Conservation (phyloP, 2,113 vertebrate genomes). For the Orientallactaga bullata region DNA sequence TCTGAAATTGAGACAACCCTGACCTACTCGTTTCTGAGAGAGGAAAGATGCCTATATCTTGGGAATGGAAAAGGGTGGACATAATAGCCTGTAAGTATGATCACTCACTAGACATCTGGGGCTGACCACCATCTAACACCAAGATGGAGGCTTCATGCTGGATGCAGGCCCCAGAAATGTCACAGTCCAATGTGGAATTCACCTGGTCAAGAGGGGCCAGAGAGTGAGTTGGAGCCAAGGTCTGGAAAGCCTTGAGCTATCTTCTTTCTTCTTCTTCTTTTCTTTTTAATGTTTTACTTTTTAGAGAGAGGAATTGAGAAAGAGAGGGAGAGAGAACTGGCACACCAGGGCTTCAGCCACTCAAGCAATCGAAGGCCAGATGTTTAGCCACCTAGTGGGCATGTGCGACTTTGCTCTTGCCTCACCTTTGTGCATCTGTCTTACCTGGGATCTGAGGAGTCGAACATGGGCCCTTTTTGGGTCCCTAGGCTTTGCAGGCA, state of each 20-base stretch:
- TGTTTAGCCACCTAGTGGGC: no score
- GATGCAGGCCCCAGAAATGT: conserved; percentile 75
- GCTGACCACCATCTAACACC: conserved; percentile 80
- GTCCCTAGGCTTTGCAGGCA: no score
- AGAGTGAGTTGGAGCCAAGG: background rate
- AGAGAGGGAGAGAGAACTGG: no score
- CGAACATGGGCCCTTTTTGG: no score
- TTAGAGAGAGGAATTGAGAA: no score
- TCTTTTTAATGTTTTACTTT: no score
- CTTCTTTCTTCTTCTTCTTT: no score
- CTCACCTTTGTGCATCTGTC: no score
- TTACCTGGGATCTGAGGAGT: no score
- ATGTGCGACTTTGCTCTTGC: no score
- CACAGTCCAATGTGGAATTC: conserved; percentile 79
- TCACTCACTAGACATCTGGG: conserved; percentile 85
- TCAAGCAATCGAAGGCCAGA: no score
- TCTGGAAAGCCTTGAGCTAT: background rate
- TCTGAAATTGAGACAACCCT: background rate
- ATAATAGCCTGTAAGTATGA: background rate
- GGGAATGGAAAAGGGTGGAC: background rate
- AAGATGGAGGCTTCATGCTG: conserved; percentile 83
- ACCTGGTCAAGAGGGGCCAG: conserved; percentile 58
- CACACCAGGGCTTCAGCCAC: no score
- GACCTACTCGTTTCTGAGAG: background rate
- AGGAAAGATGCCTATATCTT: background rate